Evolutionary conservation across 2,113 vertebrate species (phyloP).

Genomic region (Petrocephalus zakoni): DNA sequence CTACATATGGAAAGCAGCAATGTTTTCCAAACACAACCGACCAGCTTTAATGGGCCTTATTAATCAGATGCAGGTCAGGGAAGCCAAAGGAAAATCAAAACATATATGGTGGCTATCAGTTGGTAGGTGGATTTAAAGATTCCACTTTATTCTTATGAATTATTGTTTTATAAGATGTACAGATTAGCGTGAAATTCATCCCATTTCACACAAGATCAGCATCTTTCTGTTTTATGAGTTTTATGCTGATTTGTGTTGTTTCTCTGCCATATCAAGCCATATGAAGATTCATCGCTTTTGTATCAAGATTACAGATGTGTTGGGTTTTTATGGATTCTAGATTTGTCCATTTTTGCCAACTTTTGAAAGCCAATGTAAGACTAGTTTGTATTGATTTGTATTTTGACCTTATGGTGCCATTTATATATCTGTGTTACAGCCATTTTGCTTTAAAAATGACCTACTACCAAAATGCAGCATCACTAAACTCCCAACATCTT

Average conservation of each 20-base stretch:
- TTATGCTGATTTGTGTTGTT: neutral
- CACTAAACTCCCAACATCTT: neutral
- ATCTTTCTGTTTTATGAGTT: neutral
- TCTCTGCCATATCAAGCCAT: neutral
- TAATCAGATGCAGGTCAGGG: neutral
- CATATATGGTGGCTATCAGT: neutral
- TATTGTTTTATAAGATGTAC: neutral
- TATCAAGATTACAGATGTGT: neutral
- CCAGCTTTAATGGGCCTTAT: neutral
- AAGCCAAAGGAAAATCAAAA: neutral
- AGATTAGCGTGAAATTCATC: neutral
- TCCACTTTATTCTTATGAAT: neutral
- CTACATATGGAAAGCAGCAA: neutral
- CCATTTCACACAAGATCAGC: neutral
- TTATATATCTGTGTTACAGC: neutral
- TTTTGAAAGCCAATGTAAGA: neutral
- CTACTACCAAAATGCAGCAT: neutral
- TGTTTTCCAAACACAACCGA: neutral
- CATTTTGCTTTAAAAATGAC: neutral
- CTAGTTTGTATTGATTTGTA: neutral
- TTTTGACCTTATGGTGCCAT: neutral
- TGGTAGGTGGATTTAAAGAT: neutral
- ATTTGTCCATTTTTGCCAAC: neutral
- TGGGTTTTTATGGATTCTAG: neutral
- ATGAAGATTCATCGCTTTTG: neutral